phyloP scores from a whole-genome alignment of 2,888 invertebrate species.

The Amphipoea lucens region DNA sequence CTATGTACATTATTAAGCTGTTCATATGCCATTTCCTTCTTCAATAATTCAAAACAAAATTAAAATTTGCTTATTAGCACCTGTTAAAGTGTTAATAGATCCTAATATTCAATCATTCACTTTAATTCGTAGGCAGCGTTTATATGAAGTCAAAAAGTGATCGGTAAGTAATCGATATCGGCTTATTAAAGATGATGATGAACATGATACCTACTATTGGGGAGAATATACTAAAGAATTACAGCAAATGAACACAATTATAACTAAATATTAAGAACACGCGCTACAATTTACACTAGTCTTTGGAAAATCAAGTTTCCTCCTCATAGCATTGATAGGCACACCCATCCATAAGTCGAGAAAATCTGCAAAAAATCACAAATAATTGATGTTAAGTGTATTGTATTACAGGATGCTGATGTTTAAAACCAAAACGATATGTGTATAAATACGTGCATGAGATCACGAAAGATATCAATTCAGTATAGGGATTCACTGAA shows the following conservation, averaged over 20 bases:
- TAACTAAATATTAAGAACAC: conserved; percentile 21
- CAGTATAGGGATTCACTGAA: conserved; percentile 71
- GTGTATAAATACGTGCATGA: conserved; percentile 78
- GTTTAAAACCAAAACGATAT: conserved; percentile 74
- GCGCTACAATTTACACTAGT: conserved; percentile 39
- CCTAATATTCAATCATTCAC: conserved; percentile 18
- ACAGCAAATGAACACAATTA: background rate
- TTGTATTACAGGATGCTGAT: conserved; percentile 74
- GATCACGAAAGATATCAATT: conserved; percentile 72
- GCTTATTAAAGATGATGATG: too few species aligned
- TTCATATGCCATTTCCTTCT: conserved; percentile 13
- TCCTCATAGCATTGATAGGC: conserved; percentile 61
- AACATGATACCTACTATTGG: background rate
- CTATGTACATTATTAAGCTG: background rate
- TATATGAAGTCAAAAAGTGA: background rate
- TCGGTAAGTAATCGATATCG: conserved; percentile 1
- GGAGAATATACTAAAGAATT: conserved; percentile 3
- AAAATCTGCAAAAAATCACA: conserved; percentile 71
- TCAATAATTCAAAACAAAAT: conserved; percentile 10
- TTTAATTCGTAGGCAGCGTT: background rate
- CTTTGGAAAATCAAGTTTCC: conserved; percentile 63
- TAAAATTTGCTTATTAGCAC: background rate
- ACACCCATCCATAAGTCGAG: conserved; percentile 71
- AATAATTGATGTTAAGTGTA: conserved; percentile 70
- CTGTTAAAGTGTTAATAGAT: conserved; percentile 10